phyloP scores from a whole-genome alignment of 92 coral and sea anemone genomes.

The Nematostella vectensis region DNA sequence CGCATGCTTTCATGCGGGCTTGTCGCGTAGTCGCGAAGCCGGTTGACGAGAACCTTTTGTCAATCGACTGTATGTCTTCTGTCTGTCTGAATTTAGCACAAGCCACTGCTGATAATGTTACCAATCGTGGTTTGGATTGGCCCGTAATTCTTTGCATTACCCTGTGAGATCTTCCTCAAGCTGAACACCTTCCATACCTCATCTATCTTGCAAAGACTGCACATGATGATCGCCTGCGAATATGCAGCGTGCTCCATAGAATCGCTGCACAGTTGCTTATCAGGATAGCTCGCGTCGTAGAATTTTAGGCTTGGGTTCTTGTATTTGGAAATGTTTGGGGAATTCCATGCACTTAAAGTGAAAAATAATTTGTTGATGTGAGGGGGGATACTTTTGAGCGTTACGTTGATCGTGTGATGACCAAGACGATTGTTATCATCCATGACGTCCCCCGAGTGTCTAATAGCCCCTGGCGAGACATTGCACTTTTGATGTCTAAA shows the following conservation, averaged over 20 bases:
- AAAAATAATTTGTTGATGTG: conserved; percentile 76
- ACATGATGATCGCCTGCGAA: conserved; percentile 95
- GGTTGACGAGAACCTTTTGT: no score
- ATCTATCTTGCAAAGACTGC: conserved; percentile 65
- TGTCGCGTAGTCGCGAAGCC: no score
- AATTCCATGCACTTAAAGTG: conserved; percentile 83
- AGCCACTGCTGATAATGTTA: conserved; percentile 39
- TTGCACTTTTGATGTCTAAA: not conserved
- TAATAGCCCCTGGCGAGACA: conserved; percentile 30
- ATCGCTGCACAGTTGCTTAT: conserved; percentile 83
- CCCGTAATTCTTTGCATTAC: conserved; percentile 65
- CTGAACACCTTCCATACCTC: conserved; percentile 85
- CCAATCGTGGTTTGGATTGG: conserved; percentile 48
- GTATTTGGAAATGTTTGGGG: conserved; percentile 82
- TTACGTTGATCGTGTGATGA: conserved; percentile 73
- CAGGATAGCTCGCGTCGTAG: conserved; percentile 68
- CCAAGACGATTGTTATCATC: conserved; percentile 37
- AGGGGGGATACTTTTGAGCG: conserved; percentile 50
- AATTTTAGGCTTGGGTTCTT: conserved; percentile 75
- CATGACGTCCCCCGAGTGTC: conserved; percentile 90
- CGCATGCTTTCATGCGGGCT: no score
- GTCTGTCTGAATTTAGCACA: conserved; percentile 10
- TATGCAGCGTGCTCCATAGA: conserved; percentile 77
- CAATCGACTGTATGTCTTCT: not conserved
- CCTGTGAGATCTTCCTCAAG: conserved; percentile 55